Evolutionary conservation across 2,888 invertebrate genomes (phyloP).

Genomic region (Apamea epomidion): DNA sequence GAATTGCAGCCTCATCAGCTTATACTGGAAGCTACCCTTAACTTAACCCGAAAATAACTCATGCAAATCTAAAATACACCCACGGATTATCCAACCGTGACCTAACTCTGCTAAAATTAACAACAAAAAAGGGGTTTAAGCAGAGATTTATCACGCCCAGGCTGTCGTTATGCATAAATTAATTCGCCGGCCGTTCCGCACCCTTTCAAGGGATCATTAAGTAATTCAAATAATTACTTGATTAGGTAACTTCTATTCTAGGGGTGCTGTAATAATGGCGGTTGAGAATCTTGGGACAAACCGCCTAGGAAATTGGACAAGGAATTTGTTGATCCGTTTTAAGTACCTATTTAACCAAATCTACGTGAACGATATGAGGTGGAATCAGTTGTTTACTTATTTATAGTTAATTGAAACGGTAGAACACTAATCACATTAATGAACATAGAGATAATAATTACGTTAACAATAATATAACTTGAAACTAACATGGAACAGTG

Average conservation of each 20-base stretch:
- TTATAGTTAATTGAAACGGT: too few relatives aligned
- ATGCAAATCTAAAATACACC: neutral
- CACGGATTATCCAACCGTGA: neutral
- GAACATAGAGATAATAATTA: too few relatives aligned
- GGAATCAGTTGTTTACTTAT: too few relatives aligned
- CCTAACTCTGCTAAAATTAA: conserved; percentile 10
- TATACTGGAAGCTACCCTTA: neutral
- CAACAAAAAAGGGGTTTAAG: conserved; percentile 26
- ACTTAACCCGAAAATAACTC: conserved; percentile 20
- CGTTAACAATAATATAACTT: too few relatives aligned
- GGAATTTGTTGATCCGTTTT: too few relatives aligned
- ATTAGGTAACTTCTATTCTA: conserved; percentile 45
- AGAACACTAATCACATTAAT: too few relatives aligned
- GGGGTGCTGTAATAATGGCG: conserved; percentile 2
- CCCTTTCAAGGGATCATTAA: conserved; percentile 40
- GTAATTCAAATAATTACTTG: conserved; percentile 35
- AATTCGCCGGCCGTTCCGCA: conserved; percentile 20
- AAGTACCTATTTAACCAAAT: neutral
- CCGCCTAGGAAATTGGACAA: neutral
- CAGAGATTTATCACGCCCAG: conserved; percentile 26
- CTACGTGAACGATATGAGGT: too few relatives aligned
- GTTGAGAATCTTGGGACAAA: conserved; percentile 6
- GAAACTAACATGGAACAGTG: too few relatives aligned
- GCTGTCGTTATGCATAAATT: conserved; percentile 39
- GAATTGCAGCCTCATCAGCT: neutral